These are phyloP conservation scores for Netelia melanura DNA, from an alignment of 2,888 invertebrate species.

Conservation along the genomic window DNA sequence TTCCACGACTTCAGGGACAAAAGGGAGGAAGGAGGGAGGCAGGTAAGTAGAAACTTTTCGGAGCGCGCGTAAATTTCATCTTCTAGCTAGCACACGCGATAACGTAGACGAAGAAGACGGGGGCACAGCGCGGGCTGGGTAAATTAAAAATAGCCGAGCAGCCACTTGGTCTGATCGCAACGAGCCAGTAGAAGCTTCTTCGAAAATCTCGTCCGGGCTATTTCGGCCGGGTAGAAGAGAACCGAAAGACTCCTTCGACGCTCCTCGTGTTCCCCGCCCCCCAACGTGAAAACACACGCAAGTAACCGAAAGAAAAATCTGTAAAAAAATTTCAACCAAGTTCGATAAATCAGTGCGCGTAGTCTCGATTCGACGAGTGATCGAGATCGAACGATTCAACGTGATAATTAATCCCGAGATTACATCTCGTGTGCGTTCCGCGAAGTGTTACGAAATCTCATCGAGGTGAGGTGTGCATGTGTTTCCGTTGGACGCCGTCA, in stretches of 20 bases:
- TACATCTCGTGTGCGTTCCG: background rate
- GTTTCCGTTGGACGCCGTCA: slow-evolving; percentile 1
- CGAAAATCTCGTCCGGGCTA: slow-evolving; percentile 76
- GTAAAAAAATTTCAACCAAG: background rate
- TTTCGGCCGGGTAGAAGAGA: slow-evolving; percentile 69
- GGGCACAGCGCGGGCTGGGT: slow-evolving; percentile 52
- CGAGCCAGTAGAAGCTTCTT: slow-evolving; percentile 76
- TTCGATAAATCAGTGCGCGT: slow-evolving; percentile 1
- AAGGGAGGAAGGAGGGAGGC: background rate
- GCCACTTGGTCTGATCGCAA: slow-evolving; percentile 76
- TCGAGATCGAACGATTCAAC: background rate
- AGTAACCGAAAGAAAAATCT: slow-evolving; percentile 17
- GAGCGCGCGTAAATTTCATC: slow-evolving; percentile 43
- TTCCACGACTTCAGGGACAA: slow-evolving; percentile 48
- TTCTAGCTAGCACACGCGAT: slow-evolving; percentile 33
- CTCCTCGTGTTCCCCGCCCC: slow-evolving; percentile 39
- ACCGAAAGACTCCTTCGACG: slow-evolving; percentile 59
- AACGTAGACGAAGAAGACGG: slow-evolving; percentile 19
- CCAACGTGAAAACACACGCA: slow-evolving; percentile 21
- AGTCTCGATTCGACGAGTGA: background rate
- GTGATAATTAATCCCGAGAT: slow-evolving; percentile 5
- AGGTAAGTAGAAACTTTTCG: slow-evolving; percentile 14
- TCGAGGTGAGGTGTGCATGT: slow-evolving; percentile 14
- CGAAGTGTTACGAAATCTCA: slow-evolving; percentile 40
- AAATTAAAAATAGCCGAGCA: slow-evolving; percentile 78